A percentile compares a stretch with the other conserved stretches of the same genome.
These are phyloP conservation scores for Dione juno DNA, from an alignment of 2,888 invertebrate species.

Conservation along the genomic window DNA sequence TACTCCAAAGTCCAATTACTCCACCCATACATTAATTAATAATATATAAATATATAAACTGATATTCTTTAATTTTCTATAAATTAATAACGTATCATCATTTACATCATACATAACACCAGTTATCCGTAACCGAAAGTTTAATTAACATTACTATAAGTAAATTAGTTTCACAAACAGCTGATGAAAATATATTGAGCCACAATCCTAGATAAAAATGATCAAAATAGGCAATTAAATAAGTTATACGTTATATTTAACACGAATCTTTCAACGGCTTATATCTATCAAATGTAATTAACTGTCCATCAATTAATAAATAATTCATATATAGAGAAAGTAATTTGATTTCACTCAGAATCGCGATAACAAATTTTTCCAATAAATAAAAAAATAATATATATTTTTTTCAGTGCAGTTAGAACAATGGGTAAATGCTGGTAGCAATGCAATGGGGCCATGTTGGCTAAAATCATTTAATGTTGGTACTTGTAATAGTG, in stretches of 20 bases:
- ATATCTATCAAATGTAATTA: conserved; percentile 7
- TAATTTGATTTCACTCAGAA: conserved; percentile 1
- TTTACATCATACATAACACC: neutral
- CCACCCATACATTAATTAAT: too few relatives aligned
- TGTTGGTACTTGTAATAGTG: too few relatives aligned
- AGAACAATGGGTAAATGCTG: neutral
- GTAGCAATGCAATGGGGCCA: too few relatives aligned
- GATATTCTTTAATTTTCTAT: neutral
- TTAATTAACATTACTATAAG: conserved; percentile 6
- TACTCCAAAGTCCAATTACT: too few relatives aligned
- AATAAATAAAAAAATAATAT: neutral
- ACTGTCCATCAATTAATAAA: conserved; percentile 1
- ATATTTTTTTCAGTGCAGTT: neutral
- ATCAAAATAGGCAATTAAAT: conserved; percentile 12
- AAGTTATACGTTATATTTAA: neutral
- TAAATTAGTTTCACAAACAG: neutral
- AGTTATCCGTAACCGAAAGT: neutral
- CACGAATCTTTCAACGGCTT: neutral
- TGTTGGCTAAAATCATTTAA: too few relatives aligned
- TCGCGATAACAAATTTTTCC: neutral
- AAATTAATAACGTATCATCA: neutral
- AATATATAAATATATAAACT: too few relatives aligned
- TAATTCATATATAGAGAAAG: conserved; percentile 12
- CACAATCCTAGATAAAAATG: neutral
- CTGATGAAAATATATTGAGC: conserved; percentile 14